Percentiles rank a stretch among this genome's conserved stretches.
These are phyloP conservation scores for Hipparchia semele DNA, from an alignment of 2,888 invertebrate species.

Conservation along the genomic window DNA sequence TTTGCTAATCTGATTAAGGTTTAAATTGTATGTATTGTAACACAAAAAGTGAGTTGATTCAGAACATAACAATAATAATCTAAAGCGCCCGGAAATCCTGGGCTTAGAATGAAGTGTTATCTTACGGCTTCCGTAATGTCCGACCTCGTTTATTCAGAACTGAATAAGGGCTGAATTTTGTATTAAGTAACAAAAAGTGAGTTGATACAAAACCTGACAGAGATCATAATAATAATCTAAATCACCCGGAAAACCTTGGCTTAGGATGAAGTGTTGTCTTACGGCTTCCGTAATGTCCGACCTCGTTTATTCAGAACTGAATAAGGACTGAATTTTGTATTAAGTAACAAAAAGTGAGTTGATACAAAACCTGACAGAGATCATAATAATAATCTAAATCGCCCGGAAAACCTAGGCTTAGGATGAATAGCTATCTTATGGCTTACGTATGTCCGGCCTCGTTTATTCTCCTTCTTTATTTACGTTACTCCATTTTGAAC, in stretches of 20 bases:
- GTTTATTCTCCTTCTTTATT: conserved; percentile 6
- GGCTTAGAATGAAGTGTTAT: too few relatives aligned
- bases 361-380: background rate
- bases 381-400: background rate
- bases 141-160: too few relatives aligned
- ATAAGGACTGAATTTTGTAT: too few relatives aligned
- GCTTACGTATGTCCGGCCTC: background rate
- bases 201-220: background rate
- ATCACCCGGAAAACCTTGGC: background rate
- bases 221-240: background rate
- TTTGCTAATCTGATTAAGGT: too few relatives aligned
- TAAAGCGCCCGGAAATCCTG: too few relatives aligned
- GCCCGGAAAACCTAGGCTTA: background rate
- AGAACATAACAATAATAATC: too few relatives aligned
- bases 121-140: too few relatives aligned
- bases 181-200: too few relatives aligned
- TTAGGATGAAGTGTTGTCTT: conserved; percentile 2
- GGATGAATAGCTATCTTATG: conserved; percentile 5
- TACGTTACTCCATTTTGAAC: background rate
- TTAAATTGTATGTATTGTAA: too few relatives aligned
- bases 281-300: background rate
- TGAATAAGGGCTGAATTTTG: too few relatives aligned
- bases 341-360: too few relatives aligned
- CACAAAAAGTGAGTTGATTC: too few relatives aligned
- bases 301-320: background rate